phyloP scores from a whole-genome alignment of 2,113 vertebrate species.

The Indicator maculatus region DNA sequence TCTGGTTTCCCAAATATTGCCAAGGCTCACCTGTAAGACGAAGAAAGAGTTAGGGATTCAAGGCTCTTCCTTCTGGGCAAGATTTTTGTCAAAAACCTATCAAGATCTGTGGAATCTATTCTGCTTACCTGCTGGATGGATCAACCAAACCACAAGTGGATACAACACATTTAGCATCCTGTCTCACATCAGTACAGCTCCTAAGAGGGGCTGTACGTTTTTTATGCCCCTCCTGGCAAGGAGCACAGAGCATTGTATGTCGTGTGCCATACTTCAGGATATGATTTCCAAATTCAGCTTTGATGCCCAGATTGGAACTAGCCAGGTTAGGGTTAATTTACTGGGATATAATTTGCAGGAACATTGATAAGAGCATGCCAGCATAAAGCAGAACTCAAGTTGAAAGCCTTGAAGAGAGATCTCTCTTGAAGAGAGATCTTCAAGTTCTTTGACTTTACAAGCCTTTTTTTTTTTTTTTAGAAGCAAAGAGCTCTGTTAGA shows the following conservation, averaged over 20 bases:
- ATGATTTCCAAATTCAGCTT: background rate
- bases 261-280: background rate
- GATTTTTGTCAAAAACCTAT: background rate
- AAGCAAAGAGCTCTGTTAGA: background rate
- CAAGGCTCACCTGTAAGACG: conserved; percentile 51
- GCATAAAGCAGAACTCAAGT: background rate
- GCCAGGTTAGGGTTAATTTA: background rate
- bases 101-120: background rate
- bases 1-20: background rate
- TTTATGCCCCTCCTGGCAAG: background rate
- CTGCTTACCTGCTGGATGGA: background rate
- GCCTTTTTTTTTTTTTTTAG: background rate
- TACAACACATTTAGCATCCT: too few relatives aligned
- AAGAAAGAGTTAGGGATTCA: background rate
- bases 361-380: background rate
- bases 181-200: background rate
- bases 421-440: background rate
- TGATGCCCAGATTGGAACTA: background rate
- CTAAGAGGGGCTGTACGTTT: background rate
- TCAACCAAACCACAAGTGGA: background rate
- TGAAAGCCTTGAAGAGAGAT: background rate
- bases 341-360: background rate
- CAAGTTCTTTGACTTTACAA: background rate
- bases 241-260: background rate
- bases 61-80: background rate